Base-by-base conservation (phyloP, 2,113 vertebrate genomes). In the Oncorhynchus nerka region DNA sequence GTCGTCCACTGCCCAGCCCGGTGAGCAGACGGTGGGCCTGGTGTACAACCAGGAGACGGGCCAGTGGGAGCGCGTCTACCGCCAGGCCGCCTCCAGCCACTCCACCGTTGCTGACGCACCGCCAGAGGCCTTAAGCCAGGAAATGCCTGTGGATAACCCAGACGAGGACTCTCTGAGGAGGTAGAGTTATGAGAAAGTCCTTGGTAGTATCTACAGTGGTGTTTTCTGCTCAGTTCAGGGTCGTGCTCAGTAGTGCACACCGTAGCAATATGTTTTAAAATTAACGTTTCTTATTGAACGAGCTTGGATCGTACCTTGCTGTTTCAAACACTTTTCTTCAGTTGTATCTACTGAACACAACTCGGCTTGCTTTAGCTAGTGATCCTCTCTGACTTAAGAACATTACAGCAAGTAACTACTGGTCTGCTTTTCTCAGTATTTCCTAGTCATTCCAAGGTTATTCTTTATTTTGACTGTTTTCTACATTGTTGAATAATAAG, bases 81-180 rank as follows among this genome's bases (percentile, higher is more conserved):
- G 96, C 83, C 98, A 98, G 89, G 92, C 95, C 13, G 88, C 94
- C 34, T 85, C 94, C 75, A 93, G 93, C 86, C 94, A 95, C 83
- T 81, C 95, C 74, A 91, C 94, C 22, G 96, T 95, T 94, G 92
- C 95, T 22, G 96, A 95, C 94, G 92, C 95, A 89, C 91, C 96
- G 87, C 95, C 97, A 89, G 97, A 99, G 91, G 95, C 97, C 97
- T 97, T 99, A 96, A 97, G 94, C 94, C 96, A 97, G 91, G 98
- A 99, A 91, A 95, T 98, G 95, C 95, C 96, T 90, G 97, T 97
- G 85, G 97, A 99, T 85, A 97, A 94, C 80, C 94, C 98, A 2
- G 98, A 98, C 64, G 98, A 99, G 89, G 97, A 99, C 92, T 97
- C 96, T 3, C 95, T 99, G 70, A 95, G 98, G 89, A 97, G 98